Percentiles rank a stretch among this genome's conserved stretches.
phyloP scores from a whole-genome alignment of 2,888 invertebrate genomes.

The Eulithis prunata region DNA sequence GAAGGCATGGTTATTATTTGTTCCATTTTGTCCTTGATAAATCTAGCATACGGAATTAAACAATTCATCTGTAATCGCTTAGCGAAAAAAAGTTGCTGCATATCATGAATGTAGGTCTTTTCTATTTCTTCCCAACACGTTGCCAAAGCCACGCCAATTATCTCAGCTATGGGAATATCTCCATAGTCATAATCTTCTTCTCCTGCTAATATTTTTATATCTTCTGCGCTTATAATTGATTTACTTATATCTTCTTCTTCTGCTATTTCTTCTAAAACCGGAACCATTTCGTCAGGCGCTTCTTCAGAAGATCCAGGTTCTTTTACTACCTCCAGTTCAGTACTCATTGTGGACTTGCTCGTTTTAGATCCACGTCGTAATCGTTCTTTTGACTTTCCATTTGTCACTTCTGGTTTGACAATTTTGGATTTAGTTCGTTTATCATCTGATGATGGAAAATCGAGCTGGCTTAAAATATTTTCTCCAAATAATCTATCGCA shows the following conservation, averaged over 20 bases:
- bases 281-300: constrained; percentile 43
- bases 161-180: constrained; percentile 64
- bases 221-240: constrained; percentile 48
- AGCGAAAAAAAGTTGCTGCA: constrained; percentile 84
- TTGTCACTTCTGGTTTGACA: constrained; percentile 62
- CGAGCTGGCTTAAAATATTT: constrained; percentile 63
- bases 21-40: constrained; percentile 80
- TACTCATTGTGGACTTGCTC: constrained; percentile 53
- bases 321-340: constrained; percentile 59
- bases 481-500: constrained; percentile 71
- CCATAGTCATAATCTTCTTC: constrained; percentile 79
- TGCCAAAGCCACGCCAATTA: constrained; percentile 69
- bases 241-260: constrained; percentile 49
- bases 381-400: constrained; percentile 62
- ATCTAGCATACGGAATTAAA: constrained; percentile 83
- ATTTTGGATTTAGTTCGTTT: constrained; percentile 69
- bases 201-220: constrained; percentile 64
- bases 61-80: constrained; percentile 82
- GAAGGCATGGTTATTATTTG: constrained; percentile 83
- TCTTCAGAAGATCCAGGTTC: constrained; percentile 52
- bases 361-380: constrained; percentile 57
- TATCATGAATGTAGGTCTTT: constrained; percentile 75
- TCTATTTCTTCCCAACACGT: constrained; percentile 82
- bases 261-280: constrained; percentile 46
- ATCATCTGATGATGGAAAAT: constrained; percentile 66